Evolutionary conservation across 2,888 invertebrate genomes (phyloP).

Genomic region (Pyrrhosoma nymphula): DNA sequence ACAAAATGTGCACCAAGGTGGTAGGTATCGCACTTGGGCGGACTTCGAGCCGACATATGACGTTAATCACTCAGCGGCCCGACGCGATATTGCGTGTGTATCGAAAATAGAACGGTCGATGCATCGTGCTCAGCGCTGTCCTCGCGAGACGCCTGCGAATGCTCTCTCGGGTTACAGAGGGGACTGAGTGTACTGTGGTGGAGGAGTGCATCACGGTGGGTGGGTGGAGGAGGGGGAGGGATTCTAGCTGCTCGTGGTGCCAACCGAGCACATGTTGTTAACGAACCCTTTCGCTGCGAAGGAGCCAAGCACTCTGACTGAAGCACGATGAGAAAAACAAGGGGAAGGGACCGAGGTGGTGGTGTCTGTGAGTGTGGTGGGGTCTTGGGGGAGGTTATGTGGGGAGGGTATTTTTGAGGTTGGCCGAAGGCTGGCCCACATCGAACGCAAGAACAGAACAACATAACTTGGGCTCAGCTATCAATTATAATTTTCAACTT

Average conservation of each 20-base stretch:
- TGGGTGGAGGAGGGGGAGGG: too few species aligned
- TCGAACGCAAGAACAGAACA: too few species aligned
- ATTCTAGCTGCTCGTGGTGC: neutral
- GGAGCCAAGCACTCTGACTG: neutral
- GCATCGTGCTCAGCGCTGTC: neutral
- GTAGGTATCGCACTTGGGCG: too few species aligned
- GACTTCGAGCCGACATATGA: too few species aligned
- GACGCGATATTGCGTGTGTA: too few species aligned
- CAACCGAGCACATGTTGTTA: conserved; percentile 20
- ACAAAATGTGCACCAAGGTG: too few species aligned
- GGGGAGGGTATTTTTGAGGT: neutral
- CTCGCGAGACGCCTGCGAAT: neutral
- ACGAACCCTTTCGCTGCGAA: conserved; percentile 5
- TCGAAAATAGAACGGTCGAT: neutral
- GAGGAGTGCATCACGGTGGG: neutral
- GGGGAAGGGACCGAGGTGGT: neutral
- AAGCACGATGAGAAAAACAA: conserved; percentile 12
- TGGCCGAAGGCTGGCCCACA: neutral
- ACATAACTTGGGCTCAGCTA: too few species aligned
- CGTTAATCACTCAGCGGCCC: too few species aligned
- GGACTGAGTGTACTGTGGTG: neutral
- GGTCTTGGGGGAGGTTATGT: neutral
- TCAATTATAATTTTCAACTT: too few species aligned
- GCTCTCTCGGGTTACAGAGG: neutral
- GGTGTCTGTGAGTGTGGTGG: neutral